Conservation (phyloP, 2,113 vertebrate genomes). For the Megalops atlanticus region DNA sequence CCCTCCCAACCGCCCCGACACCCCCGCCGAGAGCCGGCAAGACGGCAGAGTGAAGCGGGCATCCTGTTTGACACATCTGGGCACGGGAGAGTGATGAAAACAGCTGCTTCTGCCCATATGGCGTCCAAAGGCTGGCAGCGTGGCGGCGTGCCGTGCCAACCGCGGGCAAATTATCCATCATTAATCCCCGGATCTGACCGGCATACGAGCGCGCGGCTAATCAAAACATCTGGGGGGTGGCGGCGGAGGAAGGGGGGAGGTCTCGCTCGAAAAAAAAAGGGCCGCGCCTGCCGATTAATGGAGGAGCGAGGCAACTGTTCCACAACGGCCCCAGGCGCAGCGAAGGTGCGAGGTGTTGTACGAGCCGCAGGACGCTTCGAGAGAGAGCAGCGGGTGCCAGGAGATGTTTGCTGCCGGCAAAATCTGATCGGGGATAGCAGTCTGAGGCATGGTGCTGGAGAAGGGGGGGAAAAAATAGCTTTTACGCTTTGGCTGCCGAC, state of each 20-base stretch:
- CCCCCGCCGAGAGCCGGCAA: constrained; percentile 87
- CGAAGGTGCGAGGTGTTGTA: constrained; percentile 48
- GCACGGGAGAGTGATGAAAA: constrained; percentile 99
- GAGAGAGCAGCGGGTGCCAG: constrained; percentile 21
- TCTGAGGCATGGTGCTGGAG: neutral
- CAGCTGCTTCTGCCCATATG: constrained; percentile 99
- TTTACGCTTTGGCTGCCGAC: too few relatives aligned
- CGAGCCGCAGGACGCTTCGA: too few relatives aligned
- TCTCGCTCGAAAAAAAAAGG: constrained; percentile 62
- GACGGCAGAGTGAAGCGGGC: constrained; percentile 83
- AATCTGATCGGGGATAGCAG: neutral
- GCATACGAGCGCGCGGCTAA: constrained; percentile 91
- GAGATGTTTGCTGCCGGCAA: neutral
- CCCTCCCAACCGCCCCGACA: neutral
- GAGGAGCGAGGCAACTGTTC: constrained; percentile 47
- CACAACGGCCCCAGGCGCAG: constrained; percentile 50
- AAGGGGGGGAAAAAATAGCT: too few relatives aligned
- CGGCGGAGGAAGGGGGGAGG: constrained; percentile 35
- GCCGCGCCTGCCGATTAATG: constrained; percentile 56
- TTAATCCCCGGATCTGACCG: constrained; percentile 99
- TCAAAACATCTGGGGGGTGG: constrained; percentile 90
- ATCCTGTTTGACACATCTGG: constrained; percentile 99
- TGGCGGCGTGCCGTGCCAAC: constrained; percentile 86
- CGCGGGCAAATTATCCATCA: constrained; percentile 99
- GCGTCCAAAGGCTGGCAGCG: constrained; percentile 91